Evolutionary conservation across 2,113 vertebrate genomes (phyloP).

Genomic region (Promerops cafer): DNA sequence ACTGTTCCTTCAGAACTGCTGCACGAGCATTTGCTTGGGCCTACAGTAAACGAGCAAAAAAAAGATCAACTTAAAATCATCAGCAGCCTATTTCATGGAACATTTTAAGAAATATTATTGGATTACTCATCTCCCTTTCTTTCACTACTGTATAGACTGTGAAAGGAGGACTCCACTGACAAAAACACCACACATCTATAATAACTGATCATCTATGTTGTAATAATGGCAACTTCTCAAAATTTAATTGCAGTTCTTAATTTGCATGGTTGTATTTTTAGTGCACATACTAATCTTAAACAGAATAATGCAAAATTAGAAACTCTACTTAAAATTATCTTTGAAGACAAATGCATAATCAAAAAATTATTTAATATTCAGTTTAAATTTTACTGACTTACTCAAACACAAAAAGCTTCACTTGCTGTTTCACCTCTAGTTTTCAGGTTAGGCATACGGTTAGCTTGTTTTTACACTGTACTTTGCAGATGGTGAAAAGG

Average conservation of each 20-base stretch:
- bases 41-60: slow-evolving; percentile 63
- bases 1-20: slow-evolving; percentile 88
- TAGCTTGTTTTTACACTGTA: neutral
- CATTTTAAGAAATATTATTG: neutral
- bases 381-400: neutral
- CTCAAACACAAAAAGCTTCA: neutral
- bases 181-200: neutral
- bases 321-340: neutral
- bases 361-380: neutral
- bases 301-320: neutral
- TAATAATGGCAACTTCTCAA: neutral
- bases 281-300: neutral
- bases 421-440: neutral
- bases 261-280: neutral
- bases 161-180: neutral
- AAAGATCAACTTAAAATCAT: neutral
- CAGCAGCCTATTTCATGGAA: neutral
- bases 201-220: neutral
- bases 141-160: neutral
- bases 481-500: neutral
- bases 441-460: neutral
- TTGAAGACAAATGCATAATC: neutral
- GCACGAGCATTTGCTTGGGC: slow-evolving; percentile 87
- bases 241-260: neutral
- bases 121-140: neutral